phyloP scores from a whole-genome alignment of 1,140 invertebrate species.

The Microplitis mediator region DNA sequence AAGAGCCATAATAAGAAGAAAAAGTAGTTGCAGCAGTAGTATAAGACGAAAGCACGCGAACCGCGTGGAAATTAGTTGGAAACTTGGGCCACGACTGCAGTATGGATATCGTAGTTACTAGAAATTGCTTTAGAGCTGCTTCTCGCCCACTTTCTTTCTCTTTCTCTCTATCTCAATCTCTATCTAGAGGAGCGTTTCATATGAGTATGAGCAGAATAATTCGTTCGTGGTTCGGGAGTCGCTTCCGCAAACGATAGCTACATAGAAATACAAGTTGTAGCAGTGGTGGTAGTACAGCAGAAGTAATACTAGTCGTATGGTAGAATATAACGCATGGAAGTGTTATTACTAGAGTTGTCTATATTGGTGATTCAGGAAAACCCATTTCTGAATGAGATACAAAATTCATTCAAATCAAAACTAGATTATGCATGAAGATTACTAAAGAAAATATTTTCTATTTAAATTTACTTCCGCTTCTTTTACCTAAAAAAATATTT shows the following conservation, averaged over 20 bases:
- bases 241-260: slow-evolving; percentile 12
- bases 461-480: no score
- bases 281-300: background rate
- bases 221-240: slow-evolving; percentile 3
- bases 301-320: background rate
- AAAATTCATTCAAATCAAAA: background rate
- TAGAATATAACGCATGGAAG: background rate
- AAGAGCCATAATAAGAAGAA: slow-evolving; percentile 6
- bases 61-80: slow-evolving; percentile 35
- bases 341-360: background rate
- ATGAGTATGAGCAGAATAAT: slow-evolving; percentile 3
- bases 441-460: no score
- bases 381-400: background rate
- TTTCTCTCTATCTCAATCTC: slow-evolving; percentile 1
- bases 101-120: slow-evolving; percentile 17
- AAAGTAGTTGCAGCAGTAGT: no score
- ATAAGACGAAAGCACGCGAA: slow-evolving; percentile 11
- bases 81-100: slow-evolving; percentile 23
- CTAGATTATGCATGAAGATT: no score
- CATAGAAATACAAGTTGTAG: background rate
- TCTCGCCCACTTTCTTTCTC: slow-evolving; percentile 15
- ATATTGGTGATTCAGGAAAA: background rate
- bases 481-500: no score
- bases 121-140: slow-evolving; percentile 37
- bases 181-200: background rate